Percentiles rank a stretch among this genome's conserved stretches.
These are phyloP conservation scores for Neopipo cinnamomea DNA, from an alignment of 2,113 vertebrate genomes.

Conservation along the genomic window DNA sequence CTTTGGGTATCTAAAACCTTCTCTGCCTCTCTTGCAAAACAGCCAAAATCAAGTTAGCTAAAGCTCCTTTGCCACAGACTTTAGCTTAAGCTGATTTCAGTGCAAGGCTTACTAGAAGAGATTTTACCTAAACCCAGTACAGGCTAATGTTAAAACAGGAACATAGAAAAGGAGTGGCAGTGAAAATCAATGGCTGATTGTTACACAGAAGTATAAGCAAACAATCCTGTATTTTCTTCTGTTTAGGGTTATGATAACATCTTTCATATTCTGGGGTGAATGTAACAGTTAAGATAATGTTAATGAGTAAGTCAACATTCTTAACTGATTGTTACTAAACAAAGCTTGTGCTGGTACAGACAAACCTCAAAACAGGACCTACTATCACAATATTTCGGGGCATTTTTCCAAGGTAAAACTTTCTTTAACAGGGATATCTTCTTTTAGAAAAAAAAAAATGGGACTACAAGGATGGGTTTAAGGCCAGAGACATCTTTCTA, in stretches of 20 bases:
- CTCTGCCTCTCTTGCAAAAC: not conserved
- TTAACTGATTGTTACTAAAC: not conserved
- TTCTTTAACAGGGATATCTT: not conserved
- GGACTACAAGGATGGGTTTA: not conserved
- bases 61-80: not conserved
- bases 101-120: not conserved
- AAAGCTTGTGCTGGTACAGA: not conserved
- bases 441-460: not conserved
- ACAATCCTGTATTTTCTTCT: not conserved
- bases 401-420: not conserved
- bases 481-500: not conserved
- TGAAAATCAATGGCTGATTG: not conserved
- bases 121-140: not conserved
- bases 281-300: not conserved
- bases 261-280: constrained; percentile 18
- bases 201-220: not conserved
- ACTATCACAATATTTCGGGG: not conserved
- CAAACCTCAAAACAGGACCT: not conserved
- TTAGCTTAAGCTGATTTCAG: constrained; percentile 4
- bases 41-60: not conserved
- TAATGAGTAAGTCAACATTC: not conserved
- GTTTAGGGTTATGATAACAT: not conserved
- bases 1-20: not conserved
- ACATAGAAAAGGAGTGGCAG: not conserved
- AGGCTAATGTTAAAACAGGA: not conserved